A percentile compares a stretch with the other conserved stretches of the same genome.
phyloP scores from a whole-genome alignment of 1,140 invertebrate species.

The Leptopilina clavipes region DNA sequence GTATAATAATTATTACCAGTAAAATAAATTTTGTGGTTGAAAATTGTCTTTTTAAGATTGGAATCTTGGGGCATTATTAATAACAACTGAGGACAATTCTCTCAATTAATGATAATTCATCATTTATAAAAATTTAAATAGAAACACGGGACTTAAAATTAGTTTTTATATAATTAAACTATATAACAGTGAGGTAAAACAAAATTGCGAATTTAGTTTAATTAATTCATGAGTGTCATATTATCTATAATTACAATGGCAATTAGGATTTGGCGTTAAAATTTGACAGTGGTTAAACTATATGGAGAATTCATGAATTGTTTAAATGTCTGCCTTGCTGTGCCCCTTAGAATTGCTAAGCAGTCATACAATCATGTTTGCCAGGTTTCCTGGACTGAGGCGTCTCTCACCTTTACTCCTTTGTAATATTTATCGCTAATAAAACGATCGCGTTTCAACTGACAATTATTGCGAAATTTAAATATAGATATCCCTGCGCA shows the following conservation, averaged over 20 bases:
- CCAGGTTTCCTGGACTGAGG: conserved; percentile 22
- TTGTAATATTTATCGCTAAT: conserved; percentile 15
- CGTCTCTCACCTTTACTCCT: neutral
- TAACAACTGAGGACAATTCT: no score
- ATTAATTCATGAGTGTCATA: neutral
- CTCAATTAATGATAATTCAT: no score
- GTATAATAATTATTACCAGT: no score
- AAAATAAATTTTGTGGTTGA: no score
- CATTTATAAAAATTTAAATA: no score
- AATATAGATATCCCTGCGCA: neutral
- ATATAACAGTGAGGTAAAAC: neutral
- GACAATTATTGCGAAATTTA: conserved; percentile 2
- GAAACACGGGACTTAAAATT: no score
- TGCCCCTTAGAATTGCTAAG: conserved; percentile 14
- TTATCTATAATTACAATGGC: neutral
- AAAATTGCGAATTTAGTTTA: neutral
- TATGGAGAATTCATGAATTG: neutral
- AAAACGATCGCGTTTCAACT: neutral
- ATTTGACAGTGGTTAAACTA: neutral
- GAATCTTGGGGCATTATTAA: no score
- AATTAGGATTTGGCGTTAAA: neutral
- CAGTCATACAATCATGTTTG: neutral
- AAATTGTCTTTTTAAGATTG: no score
- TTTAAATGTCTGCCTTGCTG: neutral
- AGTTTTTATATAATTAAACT: no score